Evolutionary conservation across 2,888 invertebrate genomes (phyloP), one percentile per base, ranked within the genome.

Genomic region (Chirona hameri): DNA sequence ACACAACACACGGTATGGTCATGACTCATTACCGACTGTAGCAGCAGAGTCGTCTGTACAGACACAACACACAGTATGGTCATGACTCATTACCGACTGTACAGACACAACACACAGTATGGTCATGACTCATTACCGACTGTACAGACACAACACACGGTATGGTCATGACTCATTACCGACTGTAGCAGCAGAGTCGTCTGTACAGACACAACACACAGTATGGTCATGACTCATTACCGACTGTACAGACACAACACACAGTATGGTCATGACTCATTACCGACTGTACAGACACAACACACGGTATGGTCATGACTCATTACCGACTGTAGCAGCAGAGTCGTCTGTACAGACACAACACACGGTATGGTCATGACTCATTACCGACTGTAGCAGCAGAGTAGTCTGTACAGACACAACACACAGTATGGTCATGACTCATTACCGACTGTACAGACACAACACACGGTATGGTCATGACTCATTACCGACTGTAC

Each of bases 131-230:
- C 27, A 57, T n/a, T 18, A 52, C 52, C 5, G 31, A 79, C 69
- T 82, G 57, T n/a, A 65, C 39, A 39, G 39, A 39, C 39, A 39
- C 4, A 39, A 7, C 39, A n/a, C n/a, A n/a, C n/a, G n/a, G n/a
- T n/a, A n/a, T n/a, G n/a, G 18, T 79, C 69, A 18, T 27, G 81
- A 9, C 69, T 52, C 27, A 57, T n/a, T 18, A 52, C 52, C 5
- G 31, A 79, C 69, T 82, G 57, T n/a, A 65, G 79, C 81, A 48
- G 27, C 31, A 24, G 57, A n/a, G 60, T 69, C 52, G 39, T 82
- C 60, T 31, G 69, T 12, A 39, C 39, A 39, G 39, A 39, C 39
- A 39, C 4, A 39, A 7, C 39, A n/a, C n/a, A n/a, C n/a, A n/a
- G n/a, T n/a, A n/a, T n/a, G n/a, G 18, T 79, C 69, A 18, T 27